Percentiles rank a stretch among this genome's conserved stretches.
phyloP scores from a whole-genome alignment of 2,888 invertebrate genomes.

The Erpobdella octoculata region DNA sequence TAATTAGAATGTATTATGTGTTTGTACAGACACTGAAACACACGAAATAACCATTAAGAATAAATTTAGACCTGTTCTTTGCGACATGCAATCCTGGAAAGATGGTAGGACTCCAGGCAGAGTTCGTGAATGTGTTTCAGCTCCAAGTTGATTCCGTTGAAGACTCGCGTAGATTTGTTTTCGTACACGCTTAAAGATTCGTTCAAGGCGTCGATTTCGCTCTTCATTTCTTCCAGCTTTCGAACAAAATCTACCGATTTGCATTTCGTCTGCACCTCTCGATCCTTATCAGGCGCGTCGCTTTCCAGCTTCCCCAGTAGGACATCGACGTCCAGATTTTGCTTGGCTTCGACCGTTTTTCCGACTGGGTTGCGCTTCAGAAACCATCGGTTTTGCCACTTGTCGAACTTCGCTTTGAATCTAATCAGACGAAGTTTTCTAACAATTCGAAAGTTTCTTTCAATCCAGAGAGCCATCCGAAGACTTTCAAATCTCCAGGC shows the following conservation, averaged over 20 bases:
- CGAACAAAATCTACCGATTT: slow-evolving; percentile 4
- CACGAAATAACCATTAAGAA: too few relatives aligned
- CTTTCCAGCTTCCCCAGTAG: background rate
- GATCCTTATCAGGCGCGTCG: slow-evolving; percentile 4
- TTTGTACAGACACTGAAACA: too few relatives aligned
- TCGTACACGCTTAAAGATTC: slow-evolving; percentile 19
- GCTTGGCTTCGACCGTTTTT: background rate
- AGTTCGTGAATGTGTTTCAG: slow-evolving; percentile 27
- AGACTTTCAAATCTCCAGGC: slow-evolving; percentile 31
- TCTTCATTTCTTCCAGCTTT: slow-evolving; percentile 18
- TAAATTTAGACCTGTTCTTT: slow-evolving; percentile 27
- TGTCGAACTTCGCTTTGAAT: slow-evolving; percentile 27
- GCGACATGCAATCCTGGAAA: slow-evolving; percentile 23
- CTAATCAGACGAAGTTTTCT: slow-evolving; percentile 9
- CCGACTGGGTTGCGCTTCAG: slow-evolving; percentile 19
- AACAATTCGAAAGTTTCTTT: slow-evolving; percentile 25
- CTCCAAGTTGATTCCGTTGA: slow-evolving; percentile 20
- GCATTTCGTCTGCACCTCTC: background rate
- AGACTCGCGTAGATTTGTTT: slow-evolving; percentile 3
- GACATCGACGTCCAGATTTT: background rate
- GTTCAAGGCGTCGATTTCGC: slow-evolving; percentile 19
- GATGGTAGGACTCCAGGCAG: slow-evolving; percentile 26
- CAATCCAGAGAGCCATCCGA: slow-evolving; percentile 33
- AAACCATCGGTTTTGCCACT: slow-evolving; percentile 31
- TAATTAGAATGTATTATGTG: too few relatives aligned